Percentiles rank a stretch among this genome's conserved stretches.
Conservation (phyloP, 2,797 vertebrate genomes). For the Platyrinchus mystaceus region DNA sequence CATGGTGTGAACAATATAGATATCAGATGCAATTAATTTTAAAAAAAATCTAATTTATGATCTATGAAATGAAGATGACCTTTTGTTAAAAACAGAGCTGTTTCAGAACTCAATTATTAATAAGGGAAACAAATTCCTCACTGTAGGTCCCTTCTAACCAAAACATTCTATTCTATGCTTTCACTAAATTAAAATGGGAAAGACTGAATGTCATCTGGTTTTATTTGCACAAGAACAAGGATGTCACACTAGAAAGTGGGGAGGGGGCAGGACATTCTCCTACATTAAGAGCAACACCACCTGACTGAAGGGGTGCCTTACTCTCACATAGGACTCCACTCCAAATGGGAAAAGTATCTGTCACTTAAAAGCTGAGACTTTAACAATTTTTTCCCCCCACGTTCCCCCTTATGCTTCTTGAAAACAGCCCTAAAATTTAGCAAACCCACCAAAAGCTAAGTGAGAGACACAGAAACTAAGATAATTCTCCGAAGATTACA, state of each 20-base stretch:
- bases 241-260: neutral
- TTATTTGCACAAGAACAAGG: neutral
- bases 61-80: neutral
- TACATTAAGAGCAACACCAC: neutral
- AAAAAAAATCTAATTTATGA: neutral
- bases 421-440: neutral
- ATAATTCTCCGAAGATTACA: neutral
- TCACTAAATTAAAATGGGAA: neutral
- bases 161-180: neutral
- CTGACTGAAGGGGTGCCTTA: neutral
- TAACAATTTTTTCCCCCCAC: rapidly evolving
- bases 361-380: neutral
- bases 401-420: neutral
- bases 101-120: neutral
- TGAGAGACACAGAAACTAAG: neutral
- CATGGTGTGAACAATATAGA: slow-evolving; percentile 13
- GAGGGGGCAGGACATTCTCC: rapidly evolving
- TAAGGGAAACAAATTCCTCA: neutral
- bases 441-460: neutral
- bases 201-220: neutral
- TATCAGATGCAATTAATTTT: neutral
- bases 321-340: neutral
- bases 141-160: neutral
- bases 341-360: neutral
- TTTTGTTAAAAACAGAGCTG: neutral